phyloP scores from a whole-genome alignment of 2,797 vertebrate genomes.

The Halcyon leucocephala region DNA sequence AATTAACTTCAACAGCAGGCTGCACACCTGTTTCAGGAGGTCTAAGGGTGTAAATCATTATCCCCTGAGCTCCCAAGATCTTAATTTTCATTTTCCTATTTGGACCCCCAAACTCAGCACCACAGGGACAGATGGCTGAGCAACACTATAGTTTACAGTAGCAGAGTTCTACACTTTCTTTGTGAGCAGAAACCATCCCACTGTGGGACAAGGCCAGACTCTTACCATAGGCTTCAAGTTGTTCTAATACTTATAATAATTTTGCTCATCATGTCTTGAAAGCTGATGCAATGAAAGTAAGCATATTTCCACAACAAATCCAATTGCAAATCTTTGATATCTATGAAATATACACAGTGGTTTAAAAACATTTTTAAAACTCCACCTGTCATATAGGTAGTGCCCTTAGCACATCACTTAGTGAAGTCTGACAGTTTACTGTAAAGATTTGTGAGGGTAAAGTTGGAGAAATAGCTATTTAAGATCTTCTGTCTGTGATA shows the following conservation, averaged over 20 bases:
- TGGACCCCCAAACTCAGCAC: neutral
- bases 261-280: neutral
- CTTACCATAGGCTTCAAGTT: neutral
- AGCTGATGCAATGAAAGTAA: neutral
- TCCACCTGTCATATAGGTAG: neutral
- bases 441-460: neutral
- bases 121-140: neutral
- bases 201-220: neutral
- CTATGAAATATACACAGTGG: neutral
- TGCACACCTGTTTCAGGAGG: slow-evolving; percentile 36
- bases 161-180: neutral
- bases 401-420: neutral
- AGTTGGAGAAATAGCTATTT: neutral
- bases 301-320: neutral
- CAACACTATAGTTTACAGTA: neutral
- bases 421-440: neutral
- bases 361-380: neutral
- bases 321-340: neutral
- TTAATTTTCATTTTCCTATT: slow-evolving; percentile 20
- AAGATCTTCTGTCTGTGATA: neutral
- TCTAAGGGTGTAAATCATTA: slow-evolving; percentile 14
- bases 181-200: neutral
- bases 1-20: slow-evolving; percentile 51
- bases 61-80: neutral
- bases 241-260: neutral